Base-by-base conservation (phyloP, 1,140 invertebrate species). In the Drosophila navojoa region DNA sequence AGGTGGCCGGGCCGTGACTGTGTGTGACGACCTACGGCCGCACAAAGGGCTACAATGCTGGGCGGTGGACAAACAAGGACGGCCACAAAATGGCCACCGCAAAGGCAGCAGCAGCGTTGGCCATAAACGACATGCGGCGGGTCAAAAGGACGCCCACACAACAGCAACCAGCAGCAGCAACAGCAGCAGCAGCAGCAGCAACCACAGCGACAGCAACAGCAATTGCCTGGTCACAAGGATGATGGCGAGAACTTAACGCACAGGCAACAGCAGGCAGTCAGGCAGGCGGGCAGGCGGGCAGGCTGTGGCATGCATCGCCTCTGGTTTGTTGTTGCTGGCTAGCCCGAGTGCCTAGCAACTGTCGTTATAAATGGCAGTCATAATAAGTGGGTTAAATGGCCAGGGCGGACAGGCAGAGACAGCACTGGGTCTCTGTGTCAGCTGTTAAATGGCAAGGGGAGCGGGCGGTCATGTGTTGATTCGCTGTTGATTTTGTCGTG, bases 301-400 rank as follows among this genome's bases (percentile, higher is more conserved):
- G 72, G 66, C 77, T 79, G 62, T 49, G 69, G 16, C 19, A 42
- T 49, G 44, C 60, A 27, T 16, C 5, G 25, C 27, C 38, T 61
- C 38, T 32, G 69, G 50, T 38, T 55, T 63, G 47, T 6, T 49
- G 47, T 6, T 49, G 40, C 10, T 60, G 35, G 4, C 47, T 11
- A 38, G 35, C 42, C 29, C 32, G 35, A 15, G 29, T 42, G 68
- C 44, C 55, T 61, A 55, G 69, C 69, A 69, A 77, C 79, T 84
- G 76, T 72, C 72, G 61, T 79, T 79, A 87, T 87, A 89, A 87
- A 87, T 87, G 82, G 69, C 79, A 79, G 82, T 87, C 82, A 87
- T 87, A 87, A 87, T 82, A 87, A 87, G 84, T 87, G 79, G 82
- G 82, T 89, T 87, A 87, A 87, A 86, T 81, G 81, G 68, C 67